Evolutionary conservation across 2,888 invertebrate species (phyloP).

Genomic region (Nemotelus pantherinus): DNA sequence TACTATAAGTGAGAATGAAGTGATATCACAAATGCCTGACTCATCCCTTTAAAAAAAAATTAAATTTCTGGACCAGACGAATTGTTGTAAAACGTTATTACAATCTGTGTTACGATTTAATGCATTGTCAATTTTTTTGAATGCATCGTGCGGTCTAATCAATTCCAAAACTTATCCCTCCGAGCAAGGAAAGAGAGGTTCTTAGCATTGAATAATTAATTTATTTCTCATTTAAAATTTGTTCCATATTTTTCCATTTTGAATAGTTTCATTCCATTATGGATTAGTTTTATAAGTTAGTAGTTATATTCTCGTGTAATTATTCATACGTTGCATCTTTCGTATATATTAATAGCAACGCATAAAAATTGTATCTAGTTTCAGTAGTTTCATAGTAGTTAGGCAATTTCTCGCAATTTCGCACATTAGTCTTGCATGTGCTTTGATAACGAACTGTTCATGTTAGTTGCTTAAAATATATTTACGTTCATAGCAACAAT

Average conservation of each 20-base stretch:
- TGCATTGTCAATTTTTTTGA: conserved; percentile 35
- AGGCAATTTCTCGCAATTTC: too few relatives aligned
- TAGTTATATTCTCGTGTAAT: neutral
- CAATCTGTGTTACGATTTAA: conserved; percentile 49
- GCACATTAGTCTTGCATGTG: too few relatives aligned
- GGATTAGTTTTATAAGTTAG: neutral
- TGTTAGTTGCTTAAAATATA: too few relatives aligned
- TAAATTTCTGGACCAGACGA: conserved; percentile 50
- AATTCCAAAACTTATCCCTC: conserved; percentile 43
- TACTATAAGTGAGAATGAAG: neutral
- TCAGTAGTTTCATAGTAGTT: too few relatives aligned
- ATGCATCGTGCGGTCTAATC: conserved; percentile 40
- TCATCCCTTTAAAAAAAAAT: conserved; percentile 49
- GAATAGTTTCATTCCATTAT: conserved; percentile 15
- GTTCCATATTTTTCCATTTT: conserved; percentile 22
- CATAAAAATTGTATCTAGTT: too few relatives aligned
- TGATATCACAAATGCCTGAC: conserved; percentile 49
- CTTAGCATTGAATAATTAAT: conserved; percentile 42
- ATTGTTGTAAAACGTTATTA: conserved; percentile 48
- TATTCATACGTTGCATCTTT: too few relatives aligned
- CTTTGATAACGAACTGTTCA: too few relatives aligned
- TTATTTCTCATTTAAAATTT: conserved; percentile 38
- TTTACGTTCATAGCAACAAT: too few relatives aligned
- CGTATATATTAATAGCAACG: too few relatives aligned
- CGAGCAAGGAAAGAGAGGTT: conserved; percentile 52